Evolutionary conservation across 2,888 invertebrate genomes (phyloP), one percentile per base, ranked within the genome.

Genomic region (Theretra japonica): DNA sequence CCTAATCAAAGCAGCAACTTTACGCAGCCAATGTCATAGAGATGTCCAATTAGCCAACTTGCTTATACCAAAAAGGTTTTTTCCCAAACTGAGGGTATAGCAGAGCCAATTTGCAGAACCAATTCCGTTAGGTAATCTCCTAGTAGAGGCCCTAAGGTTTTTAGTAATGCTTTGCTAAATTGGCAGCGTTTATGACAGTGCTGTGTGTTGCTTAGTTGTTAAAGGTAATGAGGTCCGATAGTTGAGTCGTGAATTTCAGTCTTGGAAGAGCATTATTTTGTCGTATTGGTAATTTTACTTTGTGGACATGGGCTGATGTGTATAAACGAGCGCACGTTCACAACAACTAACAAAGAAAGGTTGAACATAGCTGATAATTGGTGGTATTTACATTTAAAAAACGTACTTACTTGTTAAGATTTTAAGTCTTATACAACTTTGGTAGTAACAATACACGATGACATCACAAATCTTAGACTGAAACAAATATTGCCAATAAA

Each of bases 81-180:
- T 23, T 21, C 17, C 41, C 62, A 33, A 62, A 62, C 33, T 33
- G 33, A 19, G 6, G 33, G 33, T 65, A 65, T 65, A 33, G 7
- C 60, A 15, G 62, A 65, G 41, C 62, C 62, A 65, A 65, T 65
- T 41, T 65, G 41, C 62, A 21, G 41, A 65, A 41, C 21, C 62
- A 65, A 65, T 65, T 41, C 62, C 62, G 62, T 23, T 65, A 65
- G 41, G 21, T 65, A 65, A 65, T 65, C 62, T 41, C 17, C 15
- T 23, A 30, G n/a, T 30, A 25, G 23, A 15, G 21, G 41, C 1
- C 21, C 41, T 41, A 65, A 65, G 23, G 41, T 41, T 65, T 65
- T 41, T 65, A 65, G 41, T 41, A 65, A 65, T 41, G 21, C 41
- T 65, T 65, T 41, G 41, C 41, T 65, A 65, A 41, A 65, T 65